A percentile compares a stretch with the other conserved stretches of the same genome.
phyloP scores from a whole-genome alignment of 2,797 vertebrate genomes.

The Clarias pachynema region DNA sequence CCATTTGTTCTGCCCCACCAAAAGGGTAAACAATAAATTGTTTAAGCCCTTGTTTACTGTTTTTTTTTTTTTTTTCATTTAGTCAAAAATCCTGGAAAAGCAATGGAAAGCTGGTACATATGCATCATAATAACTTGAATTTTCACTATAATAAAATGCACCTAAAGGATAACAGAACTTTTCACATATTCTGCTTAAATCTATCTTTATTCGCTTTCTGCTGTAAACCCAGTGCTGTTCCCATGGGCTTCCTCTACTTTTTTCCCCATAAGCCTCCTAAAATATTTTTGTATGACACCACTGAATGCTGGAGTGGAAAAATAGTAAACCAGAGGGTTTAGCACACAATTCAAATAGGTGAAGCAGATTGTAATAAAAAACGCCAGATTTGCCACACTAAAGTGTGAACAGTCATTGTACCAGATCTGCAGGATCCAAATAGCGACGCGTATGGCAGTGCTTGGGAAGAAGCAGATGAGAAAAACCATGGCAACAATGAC shows the following conservation, averaged over 20 bases:
- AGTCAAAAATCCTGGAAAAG: not conserved
- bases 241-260: not conserved
- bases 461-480: constrained; percentile 76
- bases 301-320: constrained; percentile 78
- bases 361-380: constrained; percentile 78
- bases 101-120: not conserved
- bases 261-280: constrained; percentile 65
- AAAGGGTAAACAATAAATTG: not conserved
- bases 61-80: not conserved
- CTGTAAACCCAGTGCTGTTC: not conserved
- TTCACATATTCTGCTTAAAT: not conserved
- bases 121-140: too few relatives aligned
- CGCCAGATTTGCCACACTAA: constrained; percentile 69
- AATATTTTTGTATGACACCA: constrained; percentile 65
- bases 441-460: constrained; percentile 72
- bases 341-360: constrained; percentile 81
- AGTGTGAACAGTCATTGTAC: constrained; percentile 72
- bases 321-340: constrained; percentile 81
- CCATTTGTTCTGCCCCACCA: not conserved
- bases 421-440: constrained; percentile 75
- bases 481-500: constrained; percentile 77
- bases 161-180: not conserved
- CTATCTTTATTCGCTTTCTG: not conserved
- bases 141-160: not conserved
- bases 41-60: not conserved